Evolutionary conservation across 2,888 invertebrate species (phyloP).

Genomic region (Myathropa florea): DNA sequence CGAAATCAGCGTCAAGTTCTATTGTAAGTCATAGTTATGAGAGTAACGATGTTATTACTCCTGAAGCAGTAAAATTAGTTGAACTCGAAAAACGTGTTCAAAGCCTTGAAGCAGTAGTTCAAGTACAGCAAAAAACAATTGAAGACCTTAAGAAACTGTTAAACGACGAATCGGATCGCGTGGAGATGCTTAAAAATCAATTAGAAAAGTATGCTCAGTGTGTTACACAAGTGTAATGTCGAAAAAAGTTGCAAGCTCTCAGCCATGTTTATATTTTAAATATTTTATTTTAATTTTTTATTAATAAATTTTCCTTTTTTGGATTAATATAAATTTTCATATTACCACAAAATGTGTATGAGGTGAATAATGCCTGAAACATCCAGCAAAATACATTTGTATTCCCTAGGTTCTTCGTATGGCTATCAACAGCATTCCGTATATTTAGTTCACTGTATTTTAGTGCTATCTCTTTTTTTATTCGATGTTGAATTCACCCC

Average conservation of each 20-base stretch:
- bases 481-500: no score
- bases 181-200: constrained; percentile 85
- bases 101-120: constrained; percentile 78
- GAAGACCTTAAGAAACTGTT: constrained; percentile 85
- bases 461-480: no score
- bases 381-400: not conserved
- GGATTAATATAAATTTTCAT: constrained; percentile 1
- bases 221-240: constrained; percentile 86
- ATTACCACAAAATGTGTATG: not conserved
- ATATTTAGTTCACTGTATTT: not conserved
- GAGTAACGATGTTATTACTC: constrained; percentile 12
- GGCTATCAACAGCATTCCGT: not conserved
- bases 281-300: constrained; percentile 22
- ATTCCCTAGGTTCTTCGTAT: not conserved
- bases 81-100: constrained; percentile 78
- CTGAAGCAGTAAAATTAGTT: constrained; percentile 73
- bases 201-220: constrained; percentile 87
- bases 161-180: constrained; percentile 84
- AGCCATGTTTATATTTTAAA: constrained; percentile 38
- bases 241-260: not conserved
- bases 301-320: constrained; percentile 26
- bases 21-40: not conserved
- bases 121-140: constrained; percentile 82
- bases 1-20: constrained; percentile 37
- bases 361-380: not conserved